Base-by-base conservation (phyloP, 2,113 vertebrate genomes). In the Phyllostomus hastatus region DNA sequence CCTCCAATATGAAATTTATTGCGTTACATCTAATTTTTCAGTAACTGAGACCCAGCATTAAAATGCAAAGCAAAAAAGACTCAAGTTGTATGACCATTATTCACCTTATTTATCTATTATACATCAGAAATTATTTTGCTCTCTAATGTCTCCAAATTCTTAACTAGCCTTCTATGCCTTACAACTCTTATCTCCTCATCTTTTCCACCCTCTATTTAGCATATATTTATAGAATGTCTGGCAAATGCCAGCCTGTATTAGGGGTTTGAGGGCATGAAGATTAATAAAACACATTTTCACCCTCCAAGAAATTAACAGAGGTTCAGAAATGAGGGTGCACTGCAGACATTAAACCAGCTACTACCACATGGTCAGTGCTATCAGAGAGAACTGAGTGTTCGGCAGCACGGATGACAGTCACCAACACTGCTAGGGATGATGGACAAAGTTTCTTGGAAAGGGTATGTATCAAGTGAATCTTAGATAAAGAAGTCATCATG, bases 41-140 rank as follows among this genome's bases (percentile, higher is more conserved):
- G 46, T 59, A 88, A 86, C 61, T 69, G 26, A 85, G 43, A 95
- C 5, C 20, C 4, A 86, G 9, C 57, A 88, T 61, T 57, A 73
- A 78, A 59, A 33, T 87, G 50, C 80, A 89, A 94, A 75, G 43
- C 50, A 76, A 69, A 90, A n/a, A 67, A 31, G n/a, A 66, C 46
- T 92, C 41, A 76, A 76, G 24, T 59, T 89, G 11, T 48, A 73
- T 28, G 12, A 85, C 10, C 41, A 10, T 12, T 79, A 75, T 48
- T 79, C 59, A 84, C 1, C 19, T 73, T 73, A 90, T 66, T 69
- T 93, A 87, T 67, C n/a, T 73, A 52, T 28, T 81, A 76, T 33
- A 1, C 79, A 67, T 80, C 69, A 95, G 50, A 93, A 95, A 79
- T 61, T 73, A 88, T 22, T 86, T 80, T 90, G 38, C 35, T 86